Percentiles rank a stretch among this genome's conserved stretches.
phyloP scores from a whole-genome alignment of 64 coral and sea anemone species.

The Montipora capricornis region DNA sequence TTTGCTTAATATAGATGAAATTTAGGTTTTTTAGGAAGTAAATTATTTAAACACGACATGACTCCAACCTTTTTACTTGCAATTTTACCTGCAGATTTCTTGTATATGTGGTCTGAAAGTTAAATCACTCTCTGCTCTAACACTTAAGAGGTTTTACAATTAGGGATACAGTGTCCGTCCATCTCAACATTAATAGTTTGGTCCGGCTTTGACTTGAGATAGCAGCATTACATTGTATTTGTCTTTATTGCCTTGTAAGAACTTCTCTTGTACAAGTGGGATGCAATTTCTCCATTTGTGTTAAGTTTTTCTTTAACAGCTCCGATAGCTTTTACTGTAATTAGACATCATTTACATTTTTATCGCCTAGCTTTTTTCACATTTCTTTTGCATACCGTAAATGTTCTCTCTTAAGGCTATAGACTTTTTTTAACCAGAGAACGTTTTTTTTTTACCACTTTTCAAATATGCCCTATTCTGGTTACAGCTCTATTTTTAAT shows the following conservation, averaged over 20 bases:
- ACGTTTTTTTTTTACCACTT: too few species aligned
- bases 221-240: slow-evolving; percentile 9
- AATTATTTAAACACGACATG: slow-evolving; percentile 54
- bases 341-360: too few species aligned
- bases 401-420: too few species aligned
- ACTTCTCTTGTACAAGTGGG: slow-evolving; percentile 25
- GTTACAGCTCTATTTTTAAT: too few species aligned
- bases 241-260: background rate
- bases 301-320: background rate
- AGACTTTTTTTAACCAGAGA: too few species aligned
- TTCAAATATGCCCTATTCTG: too few species aligned
- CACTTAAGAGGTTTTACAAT: background rate
- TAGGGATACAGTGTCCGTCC: background rate
- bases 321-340: too few species aligned
- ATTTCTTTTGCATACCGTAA: too few species aligned
- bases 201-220: background rate
- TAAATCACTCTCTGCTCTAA: background rate
- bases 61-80: slow-evolving; percentile 53
- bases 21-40: slow-evolving; percentile 18
- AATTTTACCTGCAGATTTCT: slow-evolving; percentile 9
- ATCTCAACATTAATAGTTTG: background rate
- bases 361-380: too few species aligned
- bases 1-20: slow-evolving; percentile 34
- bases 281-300: slow-evolving; percentile 6
- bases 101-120: background rate